A percentile compares a stretch with the other conserved stretches of the same genome.
Evolutionary conservation across 2,113 vertebrate genomes (phyloP).

Genomic region (Carettochelys insculpta): DNA sequence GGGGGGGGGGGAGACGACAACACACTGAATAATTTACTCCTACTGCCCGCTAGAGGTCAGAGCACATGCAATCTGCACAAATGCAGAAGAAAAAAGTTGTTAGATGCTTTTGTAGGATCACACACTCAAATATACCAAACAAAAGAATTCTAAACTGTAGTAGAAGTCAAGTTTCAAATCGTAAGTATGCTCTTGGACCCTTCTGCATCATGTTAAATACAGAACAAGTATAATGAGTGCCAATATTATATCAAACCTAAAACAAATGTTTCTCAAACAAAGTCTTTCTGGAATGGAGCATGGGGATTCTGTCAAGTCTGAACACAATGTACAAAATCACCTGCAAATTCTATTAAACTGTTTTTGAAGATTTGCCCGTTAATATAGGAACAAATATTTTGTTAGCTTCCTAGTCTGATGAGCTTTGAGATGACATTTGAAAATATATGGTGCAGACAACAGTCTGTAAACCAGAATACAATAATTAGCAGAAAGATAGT

Average conservation of each 20-base stretch:
- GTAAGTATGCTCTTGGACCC: accelerated
- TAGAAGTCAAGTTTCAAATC: accelerated
- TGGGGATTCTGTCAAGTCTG: accelerated
- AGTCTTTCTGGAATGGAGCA: background rate
- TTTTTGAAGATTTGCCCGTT: background rate
- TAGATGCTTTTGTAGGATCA: background rate
- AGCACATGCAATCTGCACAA: accelerated
- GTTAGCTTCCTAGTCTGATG: background rate
- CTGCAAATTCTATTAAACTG: accelerated
- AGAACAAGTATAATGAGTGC: accelerated
- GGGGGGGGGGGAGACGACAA: background rate
- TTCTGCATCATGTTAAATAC: accelerated
- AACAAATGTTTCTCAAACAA: background rate
- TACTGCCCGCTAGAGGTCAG: slow-evolving; percentile 41
- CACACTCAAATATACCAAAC: accelerated
- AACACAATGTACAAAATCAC: background rate
- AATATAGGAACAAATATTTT: background rate
- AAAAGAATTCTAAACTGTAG: background rate
- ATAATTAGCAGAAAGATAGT: background rate
- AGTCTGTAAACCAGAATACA: background rate
- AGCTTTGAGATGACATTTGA: background rate
- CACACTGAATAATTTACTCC: accelerated
- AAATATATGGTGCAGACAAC: accelerated
- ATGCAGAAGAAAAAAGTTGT: accelerated
- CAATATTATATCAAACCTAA: accelerated